These are phyloP conservation scores for Cololabis saira DNA, from an alignment of 2,113 vertebrate species.

Conservation along the genomic window DNA sequence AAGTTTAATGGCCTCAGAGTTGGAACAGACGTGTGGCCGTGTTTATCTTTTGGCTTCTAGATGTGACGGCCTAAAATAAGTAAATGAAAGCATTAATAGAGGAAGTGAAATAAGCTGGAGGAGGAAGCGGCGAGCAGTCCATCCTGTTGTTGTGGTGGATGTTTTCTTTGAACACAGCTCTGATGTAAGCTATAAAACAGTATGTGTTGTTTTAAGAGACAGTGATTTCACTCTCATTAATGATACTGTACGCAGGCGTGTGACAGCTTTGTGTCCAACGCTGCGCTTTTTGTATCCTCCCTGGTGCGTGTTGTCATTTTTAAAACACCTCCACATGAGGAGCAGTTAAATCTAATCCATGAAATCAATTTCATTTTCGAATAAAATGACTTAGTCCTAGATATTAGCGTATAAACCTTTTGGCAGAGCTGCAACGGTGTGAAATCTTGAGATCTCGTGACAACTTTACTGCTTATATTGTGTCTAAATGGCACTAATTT, in stretches of 20 bases:
- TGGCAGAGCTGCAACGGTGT: too few relatives aligned
- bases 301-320: background rate
- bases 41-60: slow-evolving; percentile 34
- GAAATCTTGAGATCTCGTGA: too few relatives aligned
- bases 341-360: slow-evolving; percentile 24
- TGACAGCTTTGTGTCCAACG: slow-evolving; percentile 33
- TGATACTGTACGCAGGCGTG: slow-evolving; percentile 42
- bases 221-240: slow-evolving; percentile 76
- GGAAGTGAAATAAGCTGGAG: slow-evolving; percentile 67
- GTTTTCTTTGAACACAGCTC: slow-evolving; percentile 79
- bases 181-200: slow-evolving; percentile 80
- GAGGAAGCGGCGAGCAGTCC: slow-evolving; percentile 66
- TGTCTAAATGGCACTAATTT: slow-evolving; percentile 51
- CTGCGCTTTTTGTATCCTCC: slow-evolving; percentile 13
- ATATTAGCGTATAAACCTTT: too few relatives aligned
- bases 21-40: slow-evolving; percentile 5
- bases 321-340: background rate
- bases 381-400: too few relatives aligned
- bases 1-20: background rate
- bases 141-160: slow-evolving; percentile 73
- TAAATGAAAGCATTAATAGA: slow-evolving; percentile 67
- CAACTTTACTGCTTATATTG: background rate
- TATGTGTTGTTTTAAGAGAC: slow-evolving; percentile 76
- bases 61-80: slow-evolving; percentile 42
- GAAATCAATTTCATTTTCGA: background rate